phyloP scores from a whole-genome alignment of 2,797 vertebrate species.

The Rhinatrema bivittatum region DNA sequence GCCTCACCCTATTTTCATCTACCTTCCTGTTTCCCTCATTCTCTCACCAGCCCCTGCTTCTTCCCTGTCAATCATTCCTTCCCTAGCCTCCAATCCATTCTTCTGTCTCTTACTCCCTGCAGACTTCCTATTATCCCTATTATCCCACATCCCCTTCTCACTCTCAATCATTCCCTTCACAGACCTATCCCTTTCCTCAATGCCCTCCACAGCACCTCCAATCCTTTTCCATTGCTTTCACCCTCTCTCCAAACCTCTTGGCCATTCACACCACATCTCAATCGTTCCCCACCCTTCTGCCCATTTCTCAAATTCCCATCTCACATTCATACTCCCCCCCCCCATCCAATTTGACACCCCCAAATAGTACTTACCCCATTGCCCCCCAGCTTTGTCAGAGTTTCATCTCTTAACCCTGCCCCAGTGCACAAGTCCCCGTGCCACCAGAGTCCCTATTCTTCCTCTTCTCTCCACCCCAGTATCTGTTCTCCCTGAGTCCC shows the following conservation, averaged over 20 bases:
- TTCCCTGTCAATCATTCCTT: too few relatives aligned
- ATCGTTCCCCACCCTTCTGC: background rate
- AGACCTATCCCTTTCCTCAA: background rate
- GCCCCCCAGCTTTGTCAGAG: background rate
- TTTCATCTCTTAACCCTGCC: background rate
- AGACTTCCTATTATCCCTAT: background rate
- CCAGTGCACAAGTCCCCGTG: too few relatives aligned
- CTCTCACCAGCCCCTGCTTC: too few relatives aligned
- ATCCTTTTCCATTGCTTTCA: background rate
- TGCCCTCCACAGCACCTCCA: background rate
- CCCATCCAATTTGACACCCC: background rate
- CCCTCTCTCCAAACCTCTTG: background rate
- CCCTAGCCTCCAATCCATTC: background rate
- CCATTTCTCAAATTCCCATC: background rate
- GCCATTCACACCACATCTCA: too few relatives aligned
- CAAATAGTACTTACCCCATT: background rate
- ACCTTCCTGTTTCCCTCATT: constrained; percentile 18
- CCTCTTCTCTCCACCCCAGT: background rate
- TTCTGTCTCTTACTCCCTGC: background rate
- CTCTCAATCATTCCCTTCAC: background rate
- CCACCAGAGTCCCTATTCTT: too few relatives aligned
- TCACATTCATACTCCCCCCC: background rate
- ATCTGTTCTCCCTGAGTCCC: too few relatives aligned
- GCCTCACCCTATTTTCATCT: background rate
- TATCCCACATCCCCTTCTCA: background rate